Base-by-base conservation (phyloP, 2,113 vertebrate species). In the Chloroceryle aenea region DNA sequence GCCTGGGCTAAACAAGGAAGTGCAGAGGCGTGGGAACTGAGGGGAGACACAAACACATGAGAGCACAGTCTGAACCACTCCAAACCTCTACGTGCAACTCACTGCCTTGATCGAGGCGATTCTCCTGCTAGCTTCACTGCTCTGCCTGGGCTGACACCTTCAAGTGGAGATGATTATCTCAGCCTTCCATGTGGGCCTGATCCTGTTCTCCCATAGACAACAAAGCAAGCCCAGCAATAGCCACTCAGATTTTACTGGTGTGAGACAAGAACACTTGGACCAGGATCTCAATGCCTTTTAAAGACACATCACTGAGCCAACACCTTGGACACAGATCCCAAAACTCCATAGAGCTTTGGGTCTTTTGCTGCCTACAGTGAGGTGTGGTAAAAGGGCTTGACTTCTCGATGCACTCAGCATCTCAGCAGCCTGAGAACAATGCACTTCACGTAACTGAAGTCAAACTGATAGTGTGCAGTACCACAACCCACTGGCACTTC, bases 1-100 rank as follows among this genome's bases (percentile, higher is more conserved):
- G 93, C 96, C 91, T 90, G 93, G 90, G 96, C 96, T 96, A 96
- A 96, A 95, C 87, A 95, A 95, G 96, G 95, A 96, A 97, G 92
- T 94, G 92, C 92, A 92, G 95, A 95, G 96, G 97, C 96, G 93
- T 97, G 97, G 97, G 97, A 97, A 97, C 90, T 2, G 20, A 89
- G 83, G 90, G 95, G 94, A 96, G 92, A 82, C 85, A 79, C 94
- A 96, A 94, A 95, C 92, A 96, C 91, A 93, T 6, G 7, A 84
- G 83, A 97, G 76, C 16, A 2, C 2, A 12, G 66, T 6, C 84
- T 75, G 69, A 93, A 36, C 73, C 6, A 48, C 56, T 94, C 79
- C 91, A 89, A 59, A 88, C 56, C 89, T 32, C 81, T 68, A 52
- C 23, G 13, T 61, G 77, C 12, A 1, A 55, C n/a, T 93, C 58